Conservation (phyloP, 2,888 invertebrate genomes). For the Atethmia centrago region DNA sequence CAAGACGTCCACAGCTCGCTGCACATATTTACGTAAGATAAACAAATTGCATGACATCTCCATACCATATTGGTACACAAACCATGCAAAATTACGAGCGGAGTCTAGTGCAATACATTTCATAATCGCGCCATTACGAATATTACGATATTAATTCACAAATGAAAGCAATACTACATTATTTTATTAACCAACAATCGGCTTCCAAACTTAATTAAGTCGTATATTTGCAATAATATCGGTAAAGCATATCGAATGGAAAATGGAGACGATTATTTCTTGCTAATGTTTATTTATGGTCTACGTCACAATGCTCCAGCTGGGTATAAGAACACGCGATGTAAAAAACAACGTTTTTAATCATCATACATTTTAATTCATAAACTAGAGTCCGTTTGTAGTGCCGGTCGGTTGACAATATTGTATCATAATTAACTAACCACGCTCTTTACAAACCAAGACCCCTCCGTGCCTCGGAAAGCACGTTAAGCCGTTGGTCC, state of each 20-base stretch:
- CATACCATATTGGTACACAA: constrained; percentile 48
- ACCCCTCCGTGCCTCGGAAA: too few relatives aligned
- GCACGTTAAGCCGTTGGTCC: too few relatives aligned
- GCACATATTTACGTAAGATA: constrained; percentile 28
- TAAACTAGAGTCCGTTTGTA: neutral
- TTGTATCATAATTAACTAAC: constrained; percentile 4
- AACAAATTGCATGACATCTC: constrained; percentile 29
- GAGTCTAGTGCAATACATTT: constrained; percentile 48
- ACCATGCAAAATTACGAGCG: constrained; percentile 45
- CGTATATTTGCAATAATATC: constrained; percentile 50
- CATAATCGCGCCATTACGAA: constrained; percentile 48
- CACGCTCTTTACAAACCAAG: too few relatives aligned
- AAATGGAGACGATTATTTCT: constrained; percentile 48
- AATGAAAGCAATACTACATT: constrained; percentile 53
- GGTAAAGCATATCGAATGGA: constrained; percentile 49
- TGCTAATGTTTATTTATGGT: constrained; percentile 35
- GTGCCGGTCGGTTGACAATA: neutral
- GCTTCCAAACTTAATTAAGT: constrained; percentile 49
- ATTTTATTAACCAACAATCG: constrained; percentile 37
- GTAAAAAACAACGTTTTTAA: constrained; percentile 26
- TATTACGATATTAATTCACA: constrained; percentile 53
- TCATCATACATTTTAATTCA: constrained; percentile 22
- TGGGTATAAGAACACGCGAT: constrained; percentile 25
- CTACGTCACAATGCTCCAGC: constrained; percentile 8
- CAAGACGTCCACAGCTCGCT: neutral